Evolutionary conservation across 2,797 vertebrate genomes (phyloP).

Genomic region (Nannoperca australis): DNA sequence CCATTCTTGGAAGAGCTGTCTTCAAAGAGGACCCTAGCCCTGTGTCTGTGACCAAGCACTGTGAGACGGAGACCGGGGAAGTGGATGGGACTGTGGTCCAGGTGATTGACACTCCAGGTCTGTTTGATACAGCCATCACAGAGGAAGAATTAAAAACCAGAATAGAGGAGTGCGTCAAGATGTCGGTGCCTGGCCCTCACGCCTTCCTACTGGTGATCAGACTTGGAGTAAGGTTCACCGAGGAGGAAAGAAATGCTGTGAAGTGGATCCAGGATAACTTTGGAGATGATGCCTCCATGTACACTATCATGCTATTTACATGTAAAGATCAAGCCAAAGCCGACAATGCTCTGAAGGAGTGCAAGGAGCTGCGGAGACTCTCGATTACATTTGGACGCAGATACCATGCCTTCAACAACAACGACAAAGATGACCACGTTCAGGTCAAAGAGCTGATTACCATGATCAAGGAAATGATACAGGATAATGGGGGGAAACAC

Average conservation of each 20-base stretch:
- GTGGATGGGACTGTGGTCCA: slow-evolving; percentile 71
- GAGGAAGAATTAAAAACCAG: slow-evolving; percentile 72
- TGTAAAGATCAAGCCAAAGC: slow-evolving; percentile 79
- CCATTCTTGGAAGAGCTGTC: slow-evolving; percentile 74
- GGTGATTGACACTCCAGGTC: slow-evolving; percentile 82
- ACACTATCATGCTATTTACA: slow-evolving; percentile 84
- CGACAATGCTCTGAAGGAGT: slow-evolving; percentile 76
- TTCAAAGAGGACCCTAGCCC: slow-evolving; percentile 78
- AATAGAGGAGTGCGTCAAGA: slow-evolving; percentile 78
- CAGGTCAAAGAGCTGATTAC: slow-evolving; percentile 80
- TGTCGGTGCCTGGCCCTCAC: slow-evolving; percentile 82
- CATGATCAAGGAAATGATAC: slow-evolving; percentile 80
- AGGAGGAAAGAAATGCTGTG: slow-evolving; percentile 78
- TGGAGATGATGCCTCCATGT: slow-evolving; percentile 79
- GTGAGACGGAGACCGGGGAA: slow-evolving; percentile 62
- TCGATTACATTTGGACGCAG: slow-evolving; percentile 77
- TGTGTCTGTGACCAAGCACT: slow-evolving; percentile 76
- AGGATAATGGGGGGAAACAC: slow-evolving; percentile 79
- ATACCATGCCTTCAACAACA: slow-evolving; percentile 84
- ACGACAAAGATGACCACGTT: slow-evolving; percentile 64
- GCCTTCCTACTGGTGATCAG: slow-evolving; percentile 81
- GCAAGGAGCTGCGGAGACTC: slow-evolving; percentile 76
- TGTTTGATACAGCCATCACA: slow-evolving; percentile 77
- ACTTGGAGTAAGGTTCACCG: slow-evolving; percentile 78
- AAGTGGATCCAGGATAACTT: slow-evolving; percentile 85